A percentile compares a stretch with the other conserved stretches of the same genome.
Conservation (phyloP, 2,797 vertebrate species). For the Cuniculus paca region DNA sequence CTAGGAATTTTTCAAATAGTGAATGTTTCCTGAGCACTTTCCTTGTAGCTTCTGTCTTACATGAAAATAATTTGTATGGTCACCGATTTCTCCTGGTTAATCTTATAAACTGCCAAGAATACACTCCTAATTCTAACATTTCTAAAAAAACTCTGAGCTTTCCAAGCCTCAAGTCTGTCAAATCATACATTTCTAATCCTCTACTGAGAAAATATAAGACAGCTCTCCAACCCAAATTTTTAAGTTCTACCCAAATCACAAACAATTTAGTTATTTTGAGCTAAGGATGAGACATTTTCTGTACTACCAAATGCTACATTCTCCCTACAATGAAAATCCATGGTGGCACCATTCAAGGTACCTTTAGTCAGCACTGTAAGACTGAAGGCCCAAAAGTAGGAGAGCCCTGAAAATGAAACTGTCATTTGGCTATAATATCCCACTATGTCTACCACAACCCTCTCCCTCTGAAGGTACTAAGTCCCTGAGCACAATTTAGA, state of each 20-base stretch:
- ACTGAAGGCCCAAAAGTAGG: background rate
- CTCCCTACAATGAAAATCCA: background rate
- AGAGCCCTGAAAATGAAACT: background rate
- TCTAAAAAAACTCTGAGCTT: slow-evolving; percentile 38
- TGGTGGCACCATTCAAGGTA: background rate
- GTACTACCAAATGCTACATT: slow-evolving; percentile 16
- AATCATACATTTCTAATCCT: slow-evolving; percentile 36
- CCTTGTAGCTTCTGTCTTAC: background rate
- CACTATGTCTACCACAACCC: background rate
- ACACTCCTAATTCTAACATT: background rate
- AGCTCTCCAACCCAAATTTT: slow-evolving; percentile 34
- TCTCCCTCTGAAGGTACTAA: background rate
- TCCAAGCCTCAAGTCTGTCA: slow-evolving; percentile 19
- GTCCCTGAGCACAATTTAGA: background rate
- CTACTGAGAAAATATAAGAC: background rate
- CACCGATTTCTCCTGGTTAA: slow-evolving; percentile 23
- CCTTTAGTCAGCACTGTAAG: background rate
- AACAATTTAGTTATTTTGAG: background rate
- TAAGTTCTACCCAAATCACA: slow-evolving; percentile 8
- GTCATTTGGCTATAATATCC: background rate
- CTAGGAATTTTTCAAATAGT: too few relatives aligned
- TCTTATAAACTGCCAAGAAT: slow-evolving; percentile 14
- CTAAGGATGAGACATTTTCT: slow-evolving; percentile 10
- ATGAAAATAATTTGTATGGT: slow-evolving; percentile 23
- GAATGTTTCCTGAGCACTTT: background rate